Conservation (phyloP, 2,888 invertebrate species). For the Dryobota labecula region DNA sequence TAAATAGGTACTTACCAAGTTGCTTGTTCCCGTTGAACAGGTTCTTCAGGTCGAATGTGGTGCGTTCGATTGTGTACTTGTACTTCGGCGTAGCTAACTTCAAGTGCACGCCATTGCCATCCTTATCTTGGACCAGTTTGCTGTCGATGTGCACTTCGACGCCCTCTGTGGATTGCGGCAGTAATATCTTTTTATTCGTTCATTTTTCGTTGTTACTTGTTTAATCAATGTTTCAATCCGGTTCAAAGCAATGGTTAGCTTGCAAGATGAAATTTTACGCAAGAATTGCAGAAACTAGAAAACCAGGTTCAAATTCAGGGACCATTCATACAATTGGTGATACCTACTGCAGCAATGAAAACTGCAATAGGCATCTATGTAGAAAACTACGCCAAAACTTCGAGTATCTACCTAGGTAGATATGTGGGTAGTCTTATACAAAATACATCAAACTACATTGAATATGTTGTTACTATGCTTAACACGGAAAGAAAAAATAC, state of each 20-base stretch:
- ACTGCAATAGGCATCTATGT: too few species aligned
- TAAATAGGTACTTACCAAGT: conserved; percentile 76
- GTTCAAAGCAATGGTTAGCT: not conserved
- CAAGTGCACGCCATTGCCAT: conserved; percentile 76
- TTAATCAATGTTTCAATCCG: not conserved
- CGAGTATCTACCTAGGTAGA: not conserved
- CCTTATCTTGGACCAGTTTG: conserved; percentile 76
- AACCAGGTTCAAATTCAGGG: not conserved
- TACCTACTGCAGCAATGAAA: not conserved
- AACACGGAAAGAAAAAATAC: not conserved
- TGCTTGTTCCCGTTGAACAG: conserved; percentile 88
- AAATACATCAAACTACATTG: conserved; percentile 1
- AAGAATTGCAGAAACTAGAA: not conserved
- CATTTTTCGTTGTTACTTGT: conserved; percentile 2
- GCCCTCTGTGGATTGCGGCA: conserved; percentile 72
- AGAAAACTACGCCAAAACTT: not conserved
- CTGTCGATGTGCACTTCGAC: conserved; percentile 79
- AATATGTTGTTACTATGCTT: not conserved
- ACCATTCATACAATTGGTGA: not conserved
- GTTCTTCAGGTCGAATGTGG: conserved; percentile 84
- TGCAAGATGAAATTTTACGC: conserved; percentile 1
- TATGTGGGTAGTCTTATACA: not conserved
- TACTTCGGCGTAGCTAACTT: conserved; percentile 81
- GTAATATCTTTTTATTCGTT: not conserved
- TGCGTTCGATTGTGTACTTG: conserved; percentile 84